Conservation (phyloP, 2,888 invertebrate genomes). For the Oscheius sp. region DNA sequence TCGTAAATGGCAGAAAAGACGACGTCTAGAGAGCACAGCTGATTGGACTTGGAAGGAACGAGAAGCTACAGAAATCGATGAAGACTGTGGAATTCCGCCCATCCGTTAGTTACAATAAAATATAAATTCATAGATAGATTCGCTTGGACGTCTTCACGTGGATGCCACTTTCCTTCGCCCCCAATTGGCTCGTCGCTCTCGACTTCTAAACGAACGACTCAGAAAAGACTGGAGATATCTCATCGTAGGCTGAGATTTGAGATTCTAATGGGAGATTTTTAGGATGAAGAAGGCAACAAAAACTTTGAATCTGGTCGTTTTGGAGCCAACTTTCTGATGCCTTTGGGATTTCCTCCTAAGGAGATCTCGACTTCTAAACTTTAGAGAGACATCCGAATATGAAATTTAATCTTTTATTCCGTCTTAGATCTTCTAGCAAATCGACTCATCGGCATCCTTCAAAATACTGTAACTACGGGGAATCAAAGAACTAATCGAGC, state of each 20-base stretch:
- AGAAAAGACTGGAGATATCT: slow-evolving; percentile 25
- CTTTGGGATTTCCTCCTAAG: slow-evolving; percentile 10
- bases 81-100: not conserved
- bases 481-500: no score
- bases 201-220: slow-evolving; percentile 8
- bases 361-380: no score
- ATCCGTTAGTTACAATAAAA: not conserved
- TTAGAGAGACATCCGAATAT: no score
- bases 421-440: no score
- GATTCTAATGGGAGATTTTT: not conserved
- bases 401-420: no score
- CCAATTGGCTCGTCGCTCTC: slow-evolving; percentile 8
- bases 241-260: not conserved
- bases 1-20: not conserved
- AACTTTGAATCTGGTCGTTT: slow-evolving; percentile 7
- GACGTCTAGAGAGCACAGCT: not conserved
- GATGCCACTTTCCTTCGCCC: slow-evolving; percentile 11
- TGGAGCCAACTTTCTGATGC: slow-evolving; percentile 8
- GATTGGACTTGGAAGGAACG: slow-evolving; percentile 18
- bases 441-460: no score
- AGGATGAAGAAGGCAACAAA: slow-evolving; percentile 1
- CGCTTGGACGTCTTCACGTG: not conserved
- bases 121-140: not conserved
- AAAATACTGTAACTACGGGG: no score
- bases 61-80: not conserved